Percentiles rank a stretch among this genome's conserved stretches.
phyloP scores from a whole-genome alignment of 2,797 vertebrate species.

The Lacerta bilineata region DNA sequence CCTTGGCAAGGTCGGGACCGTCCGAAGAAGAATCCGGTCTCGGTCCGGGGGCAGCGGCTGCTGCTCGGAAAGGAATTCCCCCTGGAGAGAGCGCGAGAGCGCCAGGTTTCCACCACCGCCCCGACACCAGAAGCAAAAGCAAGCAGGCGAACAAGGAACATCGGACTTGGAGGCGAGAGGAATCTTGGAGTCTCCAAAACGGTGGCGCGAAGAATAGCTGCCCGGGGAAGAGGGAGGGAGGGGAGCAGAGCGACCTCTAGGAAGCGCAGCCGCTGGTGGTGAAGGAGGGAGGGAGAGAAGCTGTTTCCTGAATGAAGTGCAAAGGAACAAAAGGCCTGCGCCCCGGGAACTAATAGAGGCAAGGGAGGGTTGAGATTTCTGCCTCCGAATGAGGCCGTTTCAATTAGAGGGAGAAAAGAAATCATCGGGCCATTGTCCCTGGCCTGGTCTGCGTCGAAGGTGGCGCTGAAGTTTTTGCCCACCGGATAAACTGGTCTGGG shows the following conservation, averaged over 20 bases:
- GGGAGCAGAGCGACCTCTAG: background rate
- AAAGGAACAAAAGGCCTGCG: background rate
- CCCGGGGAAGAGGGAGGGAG: background rate
- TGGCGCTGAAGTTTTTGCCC: background rate
- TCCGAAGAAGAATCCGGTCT: background rate
- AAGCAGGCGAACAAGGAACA: too few species aligned
- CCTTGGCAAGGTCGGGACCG: background rate
- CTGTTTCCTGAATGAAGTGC: background rate
- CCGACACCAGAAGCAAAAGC: background rate
- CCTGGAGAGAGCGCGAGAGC: background rate
- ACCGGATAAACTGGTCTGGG: background rate
- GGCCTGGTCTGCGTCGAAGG: background rate
- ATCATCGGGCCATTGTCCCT: background rate
- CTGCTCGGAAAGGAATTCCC: background rate
- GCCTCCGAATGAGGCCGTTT: background rate
- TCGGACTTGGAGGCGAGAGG: too few species aligned
- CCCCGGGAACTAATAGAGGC: background rate
- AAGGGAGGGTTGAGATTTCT: background rate
- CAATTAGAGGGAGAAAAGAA: conserved; percentile 9
- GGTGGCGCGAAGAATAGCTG: too few species aligned
- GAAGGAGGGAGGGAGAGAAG: background rate
- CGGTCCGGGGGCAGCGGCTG: too few species aligned
- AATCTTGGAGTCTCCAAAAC: background rate
- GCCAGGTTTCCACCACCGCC: background rate
- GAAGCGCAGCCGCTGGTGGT: background rate